Evolutionary conservation across 2,113 vertebrate species (phyloP).

Genomic region (Myotis davidii): DNA sequence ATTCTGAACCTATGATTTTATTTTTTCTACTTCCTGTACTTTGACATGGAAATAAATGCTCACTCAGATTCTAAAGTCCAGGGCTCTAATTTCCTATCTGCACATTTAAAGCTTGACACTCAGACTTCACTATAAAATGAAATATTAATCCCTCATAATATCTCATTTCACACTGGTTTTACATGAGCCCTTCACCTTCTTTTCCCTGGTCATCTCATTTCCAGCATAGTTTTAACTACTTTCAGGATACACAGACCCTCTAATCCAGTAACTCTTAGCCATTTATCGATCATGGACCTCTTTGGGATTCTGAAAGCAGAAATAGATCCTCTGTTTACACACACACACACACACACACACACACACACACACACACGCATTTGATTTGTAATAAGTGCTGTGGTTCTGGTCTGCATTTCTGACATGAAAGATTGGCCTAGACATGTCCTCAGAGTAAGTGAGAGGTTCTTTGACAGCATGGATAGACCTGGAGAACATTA

Average conservation of each 20-base stretch:
- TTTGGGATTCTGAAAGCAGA: not conserved
- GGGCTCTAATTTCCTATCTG: constrained; percentile 16
- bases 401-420: constrained; percentile 2
- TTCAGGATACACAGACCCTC: not conserved
- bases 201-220: not conserved
- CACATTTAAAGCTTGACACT: constrained; percentile 30
- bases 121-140: not conserved
- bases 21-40: not conserved
- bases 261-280: not conserved
- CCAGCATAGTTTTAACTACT: not conserved
- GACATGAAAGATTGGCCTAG: not conserved
- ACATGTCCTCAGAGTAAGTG: not conserved
- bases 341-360: not conserved
- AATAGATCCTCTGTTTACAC: not conserved
- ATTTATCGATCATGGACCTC: not conserved
- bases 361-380: not conserved
- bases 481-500: no score
- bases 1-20: not conserved
- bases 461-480: not conserved
- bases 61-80: not conserved
- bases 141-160: not conserved
- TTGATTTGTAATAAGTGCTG: not conserved
- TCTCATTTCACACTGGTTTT: not conserved
- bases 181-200: not conserved
- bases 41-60: constrained; percentile 19